A percentile compares a stretch with the other conserved stretches of the same genome.
These are phyloP conservation scores for Odontomachus brunneus DNA, from an alignment of 1,140 invertebrate genomes.

Conservation along the genomic window DNA sequence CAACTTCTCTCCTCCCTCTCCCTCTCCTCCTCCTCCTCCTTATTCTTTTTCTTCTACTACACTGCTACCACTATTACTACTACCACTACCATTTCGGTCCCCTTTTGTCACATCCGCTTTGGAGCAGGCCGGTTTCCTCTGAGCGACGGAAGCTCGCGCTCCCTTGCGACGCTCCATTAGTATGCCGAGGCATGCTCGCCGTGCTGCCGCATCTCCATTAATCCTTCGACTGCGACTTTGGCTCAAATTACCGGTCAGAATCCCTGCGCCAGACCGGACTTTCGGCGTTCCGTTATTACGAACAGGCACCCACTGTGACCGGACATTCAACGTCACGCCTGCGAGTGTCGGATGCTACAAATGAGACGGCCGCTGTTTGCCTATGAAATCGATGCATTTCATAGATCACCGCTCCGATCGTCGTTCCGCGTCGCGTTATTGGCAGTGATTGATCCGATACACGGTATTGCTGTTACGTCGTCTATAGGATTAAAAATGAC, in stretches of 20 bases:
- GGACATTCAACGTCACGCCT: constrained; percentile 33
- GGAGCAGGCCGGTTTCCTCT: not conserved
- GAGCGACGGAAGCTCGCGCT: constrained; percentile 2
- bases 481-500: constrained; percentile 60
- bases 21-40: not conserved
- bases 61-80: too few species aligned
- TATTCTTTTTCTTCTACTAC: too few species aligned
- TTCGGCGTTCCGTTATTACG: constrained; percentile 50
- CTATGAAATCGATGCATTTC: constrained; percentile 56
- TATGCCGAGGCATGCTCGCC: constrained; percentile 49
- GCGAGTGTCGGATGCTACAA: constrained; percentile 52
- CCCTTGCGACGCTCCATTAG: constrained; percentile 22
- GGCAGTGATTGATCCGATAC: constrained; percentile 58
- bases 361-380: constrained; percentile 52
- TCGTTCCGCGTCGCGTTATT: constrained; percentile 45
- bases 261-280: constrained; percentile 41
- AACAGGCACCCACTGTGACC: constrained; percentile 27
- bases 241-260: constrained; percentile 58
- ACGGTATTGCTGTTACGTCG: constrained; percentile 58
- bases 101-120: constrained; percentile 25
- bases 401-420: constrained; percentile 54
- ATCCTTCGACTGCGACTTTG: constrained; percentile 48
- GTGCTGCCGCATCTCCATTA: constrained; percentile 51
- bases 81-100: not conserved
- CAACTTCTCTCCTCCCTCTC: constrained; percentile 13